These are phyloP conservation scores for Pogoniulus pusillus DNA, from an alignment of 2,797 vertebrate genomes.

Conservation along the genomic window DNA sequence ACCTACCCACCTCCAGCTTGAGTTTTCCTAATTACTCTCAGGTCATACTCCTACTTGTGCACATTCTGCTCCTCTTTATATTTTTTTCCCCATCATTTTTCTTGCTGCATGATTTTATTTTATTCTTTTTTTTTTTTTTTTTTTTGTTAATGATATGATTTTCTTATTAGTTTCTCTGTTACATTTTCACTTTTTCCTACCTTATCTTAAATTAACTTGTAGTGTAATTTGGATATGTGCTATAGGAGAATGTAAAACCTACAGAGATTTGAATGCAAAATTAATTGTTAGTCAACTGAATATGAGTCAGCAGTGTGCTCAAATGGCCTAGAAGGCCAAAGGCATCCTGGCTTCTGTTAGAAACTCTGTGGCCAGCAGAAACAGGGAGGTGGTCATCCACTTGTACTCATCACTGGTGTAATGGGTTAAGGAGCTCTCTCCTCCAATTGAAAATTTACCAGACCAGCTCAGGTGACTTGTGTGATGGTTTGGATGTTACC, in stretches of 20 bases:
- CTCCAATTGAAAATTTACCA: too few relatives aligned
- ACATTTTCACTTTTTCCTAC: not conserved
- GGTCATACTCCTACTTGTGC: not conserved
- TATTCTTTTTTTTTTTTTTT: not conserved
- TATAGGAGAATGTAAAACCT: not conserved
- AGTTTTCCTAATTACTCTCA: not conserved
- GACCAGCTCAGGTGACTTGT: too few relatives aligned
- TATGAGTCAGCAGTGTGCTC: too few relatives aligned
- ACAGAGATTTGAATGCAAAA: not conserved
- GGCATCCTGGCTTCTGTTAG: too few relatives aligned
- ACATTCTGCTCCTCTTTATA: not conserved
- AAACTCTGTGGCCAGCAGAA: too few relatives aligned
- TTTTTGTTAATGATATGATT: not conserved
- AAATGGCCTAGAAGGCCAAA: too few relatives aligned
- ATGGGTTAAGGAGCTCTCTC: too few relatives aligned
- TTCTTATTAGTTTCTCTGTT: not conserved
- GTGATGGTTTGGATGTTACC: too few relatives aligned
- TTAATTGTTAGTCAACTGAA: not conserved
- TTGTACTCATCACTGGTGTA: too few relatives aligned
- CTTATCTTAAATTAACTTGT: not conserved
- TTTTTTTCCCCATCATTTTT: not conserved
- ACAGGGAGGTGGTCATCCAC: too few relatives aligned
- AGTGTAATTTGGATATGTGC: not conserved
- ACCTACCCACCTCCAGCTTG: too few relatives aligned
- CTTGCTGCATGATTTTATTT: not conserved